Base-by-base conservation (phyloP, 2,797 vertebrate species). In the Paratrypauchen microcephalus region DNA sequence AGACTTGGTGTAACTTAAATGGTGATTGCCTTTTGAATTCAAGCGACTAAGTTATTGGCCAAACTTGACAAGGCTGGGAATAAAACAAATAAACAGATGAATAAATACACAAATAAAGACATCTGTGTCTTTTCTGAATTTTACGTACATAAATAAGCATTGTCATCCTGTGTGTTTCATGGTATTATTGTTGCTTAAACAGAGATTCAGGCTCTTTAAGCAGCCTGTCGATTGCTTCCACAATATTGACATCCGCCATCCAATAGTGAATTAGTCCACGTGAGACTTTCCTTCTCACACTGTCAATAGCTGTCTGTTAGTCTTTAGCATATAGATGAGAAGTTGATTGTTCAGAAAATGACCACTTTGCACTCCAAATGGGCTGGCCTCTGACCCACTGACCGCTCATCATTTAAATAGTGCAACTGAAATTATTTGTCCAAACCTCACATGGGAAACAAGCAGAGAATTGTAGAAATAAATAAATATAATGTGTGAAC, bases 321-420 rank as follows among this genome's bases (percentile, higher is more conserved):
- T 61, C n/a, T 39, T 61, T 61, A 61, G 59, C 59, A 61, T 61
- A 39, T 61, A 61, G 59, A 61, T 41, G 32, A n/a, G 30, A 30
- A n/a, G 30, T 36, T 36, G 58, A 36, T 60, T 36, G 30, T 60
- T 30, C 58, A n/a, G 58, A 32, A 30, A n/a, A 61, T 11, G 19
- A 13, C n/a, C 32, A 39, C n/a, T 21, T 39, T 39, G 0, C 32
- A 2, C 7, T 13, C 59, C 12, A 5, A 21, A 39, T 12, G 32
- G 32, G 6, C 13, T 6, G 30, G 58, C 12, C 19, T 9, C 32
- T 61, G 32, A 21, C 59, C 59, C n/a, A n/a, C 4, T 11, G 58
- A n/a, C 30, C 26, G 1, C 56, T 28, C 9, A 18, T 45, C 41
- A 45, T 45, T 45, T 58, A 28, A 24, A 21, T 56, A 56, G n/a